phyloP scores from a whole-genome alignment of 2,888 invertebrate species.

The Ormyrus labotus region DNA sequence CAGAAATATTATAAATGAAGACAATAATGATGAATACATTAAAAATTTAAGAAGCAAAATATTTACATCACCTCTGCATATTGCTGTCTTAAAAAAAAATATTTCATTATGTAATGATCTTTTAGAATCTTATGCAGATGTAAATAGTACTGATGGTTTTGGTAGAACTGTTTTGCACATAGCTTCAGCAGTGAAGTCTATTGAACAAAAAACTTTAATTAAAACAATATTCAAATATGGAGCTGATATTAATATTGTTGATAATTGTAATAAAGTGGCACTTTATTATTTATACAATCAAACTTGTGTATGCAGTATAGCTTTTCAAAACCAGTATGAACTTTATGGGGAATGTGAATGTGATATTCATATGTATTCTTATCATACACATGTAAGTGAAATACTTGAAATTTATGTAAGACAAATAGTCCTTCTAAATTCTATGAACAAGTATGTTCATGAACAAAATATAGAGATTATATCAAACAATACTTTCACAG shows the following conservation, averaged over 20 bases:
- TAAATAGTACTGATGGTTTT: conserved; percentile 43
- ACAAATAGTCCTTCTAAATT: conserved; percentile 27
- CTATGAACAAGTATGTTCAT: conserved; percentile 29
- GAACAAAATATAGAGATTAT: conserved; percentile 34
- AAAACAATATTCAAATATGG: conserved; percentile 37
- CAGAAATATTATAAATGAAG: neutral
- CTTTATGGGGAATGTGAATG: conserved; percentile 47
- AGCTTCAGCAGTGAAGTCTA: conserved; percentile 34
- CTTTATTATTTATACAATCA: conserved; percentile 41
- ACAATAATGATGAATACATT: neutral
- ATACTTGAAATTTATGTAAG: conserved; percentile 33
- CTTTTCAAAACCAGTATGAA: conserved; percentile 45
- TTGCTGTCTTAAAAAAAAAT: conserved; percentile 46
- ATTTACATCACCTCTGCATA: conserved; percentile 50
- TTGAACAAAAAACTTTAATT: conserved; percentile 26
- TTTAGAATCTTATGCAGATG: conserved; percentile 39
- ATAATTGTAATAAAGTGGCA: conserved; percentile 40
- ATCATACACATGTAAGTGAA: conserved; percentile 10
- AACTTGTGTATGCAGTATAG: conserved; percentile 42
- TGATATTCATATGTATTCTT: neutral
- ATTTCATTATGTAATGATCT: conserved; percentile 11
- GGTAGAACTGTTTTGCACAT: conserved; percentile 42
- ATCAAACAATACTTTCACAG: conserved; percentile 9
- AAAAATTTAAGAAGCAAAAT: conserved; percentile 26
- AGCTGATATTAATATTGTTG: conserved; percentile 37